Percentiles rank a stretch among this genome's conserved stretches.
Conservation (phyloP, 2,113 vertebrate genomes). For the Brevimyrus niger region DNA sequence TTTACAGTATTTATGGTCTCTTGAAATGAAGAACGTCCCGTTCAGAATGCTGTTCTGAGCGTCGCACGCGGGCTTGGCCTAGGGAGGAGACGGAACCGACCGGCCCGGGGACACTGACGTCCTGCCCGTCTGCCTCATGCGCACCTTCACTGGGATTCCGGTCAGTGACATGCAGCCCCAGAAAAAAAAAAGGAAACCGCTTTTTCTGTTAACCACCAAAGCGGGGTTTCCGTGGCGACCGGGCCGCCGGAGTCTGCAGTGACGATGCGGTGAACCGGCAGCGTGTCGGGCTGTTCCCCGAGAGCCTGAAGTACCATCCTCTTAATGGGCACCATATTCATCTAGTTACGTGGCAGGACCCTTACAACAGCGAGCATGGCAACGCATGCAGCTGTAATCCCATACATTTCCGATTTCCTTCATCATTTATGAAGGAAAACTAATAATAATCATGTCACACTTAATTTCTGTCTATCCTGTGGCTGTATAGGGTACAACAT, state of each 20-base stretch:
- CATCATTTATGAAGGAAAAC: neutral
- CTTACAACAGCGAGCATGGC: neutral
- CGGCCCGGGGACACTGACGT: constrained; percentile 32
- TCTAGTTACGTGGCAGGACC: neutral
- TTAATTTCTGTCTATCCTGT: neutral
- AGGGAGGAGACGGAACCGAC: neutral
- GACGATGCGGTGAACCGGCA: neutral
- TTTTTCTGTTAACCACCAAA: neutral
- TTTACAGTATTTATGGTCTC: neutral
- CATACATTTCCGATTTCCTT: neutral
- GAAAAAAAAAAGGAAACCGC: neutral
- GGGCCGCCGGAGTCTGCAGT: neutral
- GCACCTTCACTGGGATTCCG: constrained; percentile 27
- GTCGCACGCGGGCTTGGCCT: neutral
- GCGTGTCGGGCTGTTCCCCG: neutral
- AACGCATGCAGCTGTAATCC: neutral
- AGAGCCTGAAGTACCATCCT: neutral
- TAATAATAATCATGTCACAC: neutral
- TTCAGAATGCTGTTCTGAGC: neutral
- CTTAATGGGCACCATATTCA: neutral
- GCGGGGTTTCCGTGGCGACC: neutral
- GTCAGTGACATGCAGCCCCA: constrained; percentile 28
- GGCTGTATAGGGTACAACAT: neutral
- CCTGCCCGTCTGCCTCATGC: constrained; percentile 34
- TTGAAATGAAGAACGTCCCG: neutral